Conservation (phyloP, 2,797 vertebrate genomes). For the Taenioides sp. region DNA sequence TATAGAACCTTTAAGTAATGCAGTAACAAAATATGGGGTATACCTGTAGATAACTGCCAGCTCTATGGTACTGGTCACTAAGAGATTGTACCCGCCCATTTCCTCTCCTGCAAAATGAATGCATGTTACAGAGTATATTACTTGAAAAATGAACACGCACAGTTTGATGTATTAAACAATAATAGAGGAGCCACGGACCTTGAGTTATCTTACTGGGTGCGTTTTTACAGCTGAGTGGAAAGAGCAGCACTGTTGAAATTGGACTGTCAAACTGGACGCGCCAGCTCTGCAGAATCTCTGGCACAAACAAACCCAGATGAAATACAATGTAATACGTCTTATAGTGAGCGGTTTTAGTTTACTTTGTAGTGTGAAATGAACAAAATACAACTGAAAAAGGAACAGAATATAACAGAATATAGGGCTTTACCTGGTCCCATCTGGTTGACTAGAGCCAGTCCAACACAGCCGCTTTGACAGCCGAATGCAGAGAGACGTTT, state of each 20-base stretch:
- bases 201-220: constrained; percentile 18
- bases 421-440: constrained; percentile 72
- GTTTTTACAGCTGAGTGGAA: constrained; percentile 61
- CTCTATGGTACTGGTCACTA: constrained; percentile 87
- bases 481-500: constrained; percentile 82
- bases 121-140: not conserved
- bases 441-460: constrained; percentile 84
- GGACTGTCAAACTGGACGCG: constrained; percentile 87
- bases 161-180: not conserved
- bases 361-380: not conserved
- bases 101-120: constrained; percentile 43
- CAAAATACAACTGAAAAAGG: not conserved
- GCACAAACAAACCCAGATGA: constrained; percentile 12
- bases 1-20: too few relatives aligned
- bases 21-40: too few relatives aligned
- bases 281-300: constrained; percentile 87
- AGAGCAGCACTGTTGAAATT: constrained; percentile 85
- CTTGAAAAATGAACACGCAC: not conserved
- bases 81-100: constrained; percentile 75
- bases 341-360: not conserved
- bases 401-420: not conserved
- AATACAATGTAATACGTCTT: not conserved
- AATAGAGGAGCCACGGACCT: constrained; percentile 33
- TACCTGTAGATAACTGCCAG: constrained; percentile 89
- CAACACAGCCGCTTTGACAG: constrained; percentile 88